Base-by-base conservation (phyloP, 1,140 invertebrate genomes). In the Orius insidiosus region DNA sequence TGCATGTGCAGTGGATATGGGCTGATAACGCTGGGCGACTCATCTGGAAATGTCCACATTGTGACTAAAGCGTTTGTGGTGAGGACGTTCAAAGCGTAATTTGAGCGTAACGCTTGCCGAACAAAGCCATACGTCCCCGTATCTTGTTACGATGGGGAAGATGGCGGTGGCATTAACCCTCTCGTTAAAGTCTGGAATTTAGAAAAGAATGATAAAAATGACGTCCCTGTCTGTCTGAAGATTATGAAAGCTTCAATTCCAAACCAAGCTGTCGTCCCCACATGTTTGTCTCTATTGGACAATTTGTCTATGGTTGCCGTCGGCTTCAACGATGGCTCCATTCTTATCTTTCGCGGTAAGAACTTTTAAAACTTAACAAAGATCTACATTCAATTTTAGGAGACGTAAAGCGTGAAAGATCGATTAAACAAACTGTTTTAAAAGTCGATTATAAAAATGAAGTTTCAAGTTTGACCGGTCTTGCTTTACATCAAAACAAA, bases 141-240 rank as follows among this genome's bases (percentile, higher is more conserved):
- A 80, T 54, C 60, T 92, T 8, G 71, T 90, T 11, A 84, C 86
- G 6, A 76, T 92, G 87, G 86, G 11, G 78, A 85, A 63, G 85
- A 90, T 69, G 85, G 88, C 59, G 65, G 70, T 11, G 82, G 80
- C 19, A 69, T 78, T 9, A 85, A 82, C 63, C 80, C 84, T 13
- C 62, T 86, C 1, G 75, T 90, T 38, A 92, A 90, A 71, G 80
- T 93, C n/a, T 93, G 86, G 86, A 84, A 89, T 65, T 65, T 78
- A 44, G 72, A 73, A 31, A 76, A 78, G 60, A 59, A 68, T 5
- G 80, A 84, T 57, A 50, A 50, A n/a, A 44, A 46, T 18, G 76
- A 76, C 31, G 72, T 70, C 56, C 82, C 83, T 3, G 64, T 71
- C 19, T 86, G 81, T 61, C 69, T 78, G 9, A 65, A 81, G 43